Evolutionary conservation across 2,113 vertebrate genomes (phyloP).

Genomic region (Cygnus atratus): DNA sequence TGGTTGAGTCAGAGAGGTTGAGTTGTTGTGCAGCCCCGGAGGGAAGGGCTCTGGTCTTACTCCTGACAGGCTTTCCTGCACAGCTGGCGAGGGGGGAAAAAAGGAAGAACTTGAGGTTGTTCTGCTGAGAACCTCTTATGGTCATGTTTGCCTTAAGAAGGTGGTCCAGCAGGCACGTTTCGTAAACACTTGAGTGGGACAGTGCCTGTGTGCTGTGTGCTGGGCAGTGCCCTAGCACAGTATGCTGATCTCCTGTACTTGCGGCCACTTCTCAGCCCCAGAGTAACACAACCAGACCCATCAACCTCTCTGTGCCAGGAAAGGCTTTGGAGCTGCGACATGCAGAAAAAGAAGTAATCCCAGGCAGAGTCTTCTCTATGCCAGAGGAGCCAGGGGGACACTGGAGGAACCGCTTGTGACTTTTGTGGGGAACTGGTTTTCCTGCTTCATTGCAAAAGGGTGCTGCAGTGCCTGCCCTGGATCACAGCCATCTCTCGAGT

Average conservation of each 20-base stretch:
- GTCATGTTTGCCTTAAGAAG: background rate
- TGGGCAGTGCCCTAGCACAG: background rate
- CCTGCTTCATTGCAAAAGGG: background rate
- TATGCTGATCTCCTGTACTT: background rate
- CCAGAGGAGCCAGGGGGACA: background rate
- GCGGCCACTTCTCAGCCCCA: fast-evolving
- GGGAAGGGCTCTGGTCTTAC: background rate
- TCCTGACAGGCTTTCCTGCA: background rate
- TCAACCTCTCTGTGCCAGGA: background rate
- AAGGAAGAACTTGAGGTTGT: background rate
- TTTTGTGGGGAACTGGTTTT: background rate
- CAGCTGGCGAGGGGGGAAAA: fast-evolving
- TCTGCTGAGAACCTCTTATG: fast-evolving
- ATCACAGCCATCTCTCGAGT: background rate
- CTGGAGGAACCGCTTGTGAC: background rate
- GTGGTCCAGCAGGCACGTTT: background rate
- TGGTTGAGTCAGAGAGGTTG: background rate
- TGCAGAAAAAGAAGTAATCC: background rate
- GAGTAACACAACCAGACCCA: background rate
- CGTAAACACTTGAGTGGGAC: background rate
- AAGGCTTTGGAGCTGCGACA: fast-evolving
- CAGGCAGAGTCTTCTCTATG: background rate
- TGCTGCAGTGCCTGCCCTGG: background rate
- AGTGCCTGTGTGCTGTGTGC: fast-evolving
- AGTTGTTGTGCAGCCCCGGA: background rate